phyloP scores from a whole-genome alignment of 2,113 vertebrate genomes.

The Leucoraja erinaceus region DNA sequence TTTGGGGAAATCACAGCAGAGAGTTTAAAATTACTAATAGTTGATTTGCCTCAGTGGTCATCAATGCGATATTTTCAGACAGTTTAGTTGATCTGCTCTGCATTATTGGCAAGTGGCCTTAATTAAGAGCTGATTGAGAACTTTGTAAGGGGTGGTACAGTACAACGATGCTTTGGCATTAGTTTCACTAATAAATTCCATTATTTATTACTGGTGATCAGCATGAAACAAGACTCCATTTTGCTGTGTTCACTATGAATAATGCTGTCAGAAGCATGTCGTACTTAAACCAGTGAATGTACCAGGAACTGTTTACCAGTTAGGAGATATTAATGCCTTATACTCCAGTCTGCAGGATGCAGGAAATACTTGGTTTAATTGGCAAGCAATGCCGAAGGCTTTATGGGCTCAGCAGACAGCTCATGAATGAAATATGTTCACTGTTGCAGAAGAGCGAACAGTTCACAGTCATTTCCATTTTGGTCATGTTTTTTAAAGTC shows the following conservation, averaged over 20 bases:
- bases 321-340: neutral
- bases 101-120: neutral
- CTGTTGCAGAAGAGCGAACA: neutral
- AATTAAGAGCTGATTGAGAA: neutral
- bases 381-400: constrained; percentile 17
- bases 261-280: neutral
- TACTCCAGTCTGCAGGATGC: neutral
- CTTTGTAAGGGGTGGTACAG: neutral
- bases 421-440: constrained; percentile 8
- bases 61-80: neutral
- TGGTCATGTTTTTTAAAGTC: neutral
- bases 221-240: neutral
- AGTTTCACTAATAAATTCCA: constrained; percentile 7
- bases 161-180: neutral
- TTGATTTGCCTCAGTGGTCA: neutral
- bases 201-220: neutral
- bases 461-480: neutral
- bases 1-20: neutral
- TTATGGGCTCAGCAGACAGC: neutral
- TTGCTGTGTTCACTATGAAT: neutral
- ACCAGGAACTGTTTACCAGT: neutral
- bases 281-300: neutral
- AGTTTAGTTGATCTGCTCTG: neutral
- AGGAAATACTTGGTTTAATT: constrained; percentile 4
- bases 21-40: neutral